Conservation (phyloP, 2,113 vertebrate species). For the Budorcas taxicolor region DNA sequence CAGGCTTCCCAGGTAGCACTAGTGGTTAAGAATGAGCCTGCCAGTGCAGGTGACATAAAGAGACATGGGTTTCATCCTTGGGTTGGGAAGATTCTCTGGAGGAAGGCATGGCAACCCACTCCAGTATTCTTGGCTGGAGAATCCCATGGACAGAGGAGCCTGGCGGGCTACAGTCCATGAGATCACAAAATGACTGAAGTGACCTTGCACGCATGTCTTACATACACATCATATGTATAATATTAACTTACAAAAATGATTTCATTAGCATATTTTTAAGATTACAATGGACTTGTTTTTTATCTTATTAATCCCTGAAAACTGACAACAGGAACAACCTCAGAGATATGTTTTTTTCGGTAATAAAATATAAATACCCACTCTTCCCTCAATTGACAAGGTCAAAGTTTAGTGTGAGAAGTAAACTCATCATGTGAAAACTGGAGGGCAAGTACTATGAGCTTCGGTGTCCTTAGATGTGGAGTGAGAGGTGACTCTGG, state of each 20-base stretch:
- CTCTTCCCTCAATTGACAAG: neutral
- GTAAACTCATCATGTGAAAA: neutral
- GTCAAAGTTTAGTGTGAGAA: neutral
- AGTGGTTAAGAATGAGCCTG: neutral
- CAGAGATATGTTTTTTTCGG: neutral
- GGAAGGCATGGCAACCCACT: neutral
- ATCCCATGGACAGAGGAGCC: neutral
- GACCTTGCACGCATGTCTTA: neutral
- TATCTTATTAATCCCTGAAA: neutral
- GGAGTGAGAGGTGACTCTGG: neutral
- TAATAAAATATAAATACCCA: neutral
- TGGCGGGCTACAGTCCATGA: neutral
- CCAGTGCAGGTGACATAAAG: neutral
- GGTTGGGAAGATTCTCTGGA: neutral
- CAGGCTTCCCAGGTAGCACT: neutral
- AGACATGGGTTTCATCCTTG: rapidly evolving
- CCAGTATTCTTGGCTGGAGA: neutral
- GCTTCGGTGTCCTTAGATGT: neutral
- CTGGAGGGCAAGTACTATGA: neutral
- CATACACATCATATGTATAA: neutral
- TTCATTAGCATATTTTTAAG: neutral
- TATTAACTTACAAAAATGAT: neutral
- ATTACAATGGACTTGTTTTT: neutral
- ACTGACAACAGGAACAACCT: neutral
- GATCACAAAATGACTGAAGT: neutral